These are phyloP conservation scores for Lepus timidus DNA, from an alignment of 2,113 vertebrate species.

Conservation along the genomic window DNA sequence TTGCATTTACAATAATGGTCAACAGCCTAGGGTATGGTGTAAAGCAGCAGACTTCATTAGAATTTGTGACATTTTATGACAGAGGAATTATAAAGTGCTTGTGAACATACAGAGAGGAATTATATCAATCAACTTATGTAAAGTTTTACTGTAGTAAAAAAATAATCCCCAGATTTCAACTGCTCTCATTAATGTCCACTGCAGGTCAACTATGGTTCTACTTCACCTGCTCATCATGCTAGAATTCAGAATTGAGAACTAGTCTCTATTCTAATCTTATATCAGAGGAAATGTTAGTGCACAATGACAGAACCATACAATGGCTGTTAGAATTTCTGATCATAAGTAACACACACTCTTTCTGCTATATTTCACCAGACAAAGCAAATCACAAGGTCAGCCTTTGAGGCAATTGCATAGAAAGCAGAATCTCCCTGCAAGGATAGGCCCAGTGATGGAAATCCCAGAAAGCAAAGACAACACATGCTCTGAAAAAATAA, in stretches of 20 bases:
- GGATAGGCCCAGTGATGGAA: too few relatives aligned
- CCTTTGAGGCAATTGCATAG: not conserved
- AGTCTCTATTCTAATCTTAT: not conserved
- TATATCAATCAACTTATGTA: too few relatives aligned
- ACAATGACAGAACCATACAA: not conserved
- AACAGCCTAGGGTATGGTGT: not conserved
- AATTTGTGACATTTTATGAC: too few relatives aligned
- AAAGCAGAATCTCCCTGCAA: conserved; percentile 28
- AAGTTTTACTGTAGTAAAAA: not conserved
- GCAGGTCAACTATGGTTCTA: not conserved
- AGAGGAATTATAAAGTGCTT: too few relatives aligned
- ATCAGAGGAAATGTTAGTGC: not conserved
- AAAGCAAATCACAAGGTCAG: not conserved
- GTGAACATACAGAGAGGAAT: too few relatives aligned
- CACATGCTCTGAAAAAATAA: conserved; percentile 35
- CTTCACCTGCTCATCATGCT: not conserved
- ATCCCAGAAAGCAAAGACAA: not conserved
- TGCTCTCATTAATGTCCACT: not conserved
- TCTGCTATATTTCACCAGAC: not conserved
- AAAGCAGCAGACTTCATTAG: not conserved
- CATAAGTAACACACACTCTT: not conserved
- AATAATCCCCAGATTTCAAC: not conserved
- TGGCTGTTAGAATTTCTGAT: not conserved
- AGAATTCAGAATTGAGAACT: not conserved
- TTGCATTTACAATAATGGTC: not conserved